These are phyloP conservation scores for Rattus rattus DNA, from an alignment of 2,113 vertebrate genomes.

Conservation along the genomic window DNA sequence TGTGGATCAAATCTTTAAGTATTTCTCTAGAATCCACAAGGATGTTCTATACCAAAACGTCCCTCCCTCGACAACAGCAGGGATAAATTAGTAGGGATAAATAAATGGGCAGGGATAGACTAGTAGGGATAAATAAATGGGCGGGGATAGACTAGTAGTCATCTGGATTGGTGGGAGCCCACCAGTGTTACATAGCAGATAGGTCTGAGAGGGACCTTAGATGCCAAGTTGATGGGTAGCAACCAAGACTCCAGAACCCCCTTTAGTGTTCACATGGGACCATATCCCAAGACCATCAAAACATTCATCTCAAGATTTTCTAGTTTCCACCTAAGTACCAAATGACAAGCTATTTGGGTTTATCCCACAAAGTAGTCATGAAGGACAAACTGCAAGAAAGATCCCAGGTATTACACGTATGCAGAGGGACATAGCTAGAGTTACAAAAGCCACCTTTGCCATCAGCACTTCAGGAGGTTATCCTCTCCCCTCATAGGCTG, in stretches of 20 bases:
- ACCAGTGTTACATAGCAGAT: background rate
- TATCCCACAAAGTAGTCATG: background rate
- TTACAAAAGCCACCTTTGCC: background rate
- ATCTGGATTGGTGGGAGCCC: background rate
- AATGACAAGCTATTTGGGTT: background rate
- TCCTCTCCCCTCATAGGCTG: background rate
- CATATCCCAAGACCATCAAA: background rate
- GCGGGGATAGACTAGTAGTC: background rate
- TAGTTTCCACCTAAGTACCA: background rate
- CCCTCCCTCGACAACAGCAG: background rate
- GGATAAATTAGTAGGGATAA: background rate
- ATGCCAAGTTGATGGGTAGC: background rate
- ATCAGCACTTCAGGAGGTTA: background rate
- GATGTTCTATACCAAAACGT: background rate
- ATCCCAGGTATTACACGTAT: background rate
- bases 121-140: background rate
- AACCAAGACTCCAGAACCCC: background rate
- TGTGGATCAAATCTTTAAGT: background rate
- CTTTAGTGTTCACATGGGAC: background rate
- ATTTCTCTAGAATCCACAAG: background rate
- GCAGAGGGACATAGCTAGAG: background rate
- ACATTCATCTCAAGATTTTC: background rate
- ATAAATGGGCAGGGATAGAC: background rate
- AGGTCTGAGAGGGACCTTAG: background rate
- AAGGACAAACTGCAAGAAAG: background rate